phyloP scores from a whole-genome alignment of 2,797 vertebrate genomes.

The Pempheris klunzingeri region DNA sequence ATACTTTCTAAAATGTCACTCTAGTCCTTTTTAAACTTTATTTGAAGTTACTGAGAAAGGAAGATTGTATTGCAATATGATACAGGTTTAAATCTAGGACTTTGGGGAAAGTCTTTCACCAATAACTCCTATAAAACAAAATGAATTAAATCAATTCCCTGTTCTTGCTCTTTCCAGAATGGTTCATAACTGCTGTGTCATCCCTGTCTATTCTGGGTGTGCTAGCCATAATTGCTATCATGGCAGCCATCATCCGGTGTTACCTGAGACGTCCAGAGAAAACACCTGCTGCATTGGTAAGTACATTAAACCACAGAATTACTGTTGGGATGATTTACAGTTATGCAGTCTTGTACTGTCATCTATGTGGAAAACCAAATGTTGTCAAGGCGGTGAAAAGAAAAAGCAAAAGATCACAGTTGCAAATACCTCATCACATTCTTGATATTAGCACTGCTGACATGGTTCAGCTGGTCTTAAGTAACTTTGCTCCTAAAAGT shows the following conservation, averaged over 20 bases:
- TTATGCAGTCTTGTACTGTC: not conserved
- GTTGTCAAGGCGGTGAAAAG: not conserved
- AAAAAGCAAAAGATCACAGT: not conserved
- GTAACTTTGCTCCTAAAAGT: not conserved
- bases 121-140: not conserved
- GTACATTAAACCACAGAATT: conserved; percentile 30
- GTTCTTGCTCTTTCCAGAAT: conserved; percentile 65
- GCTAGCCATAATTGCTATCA: conserved; percentile 37
- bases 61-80: not conserved
- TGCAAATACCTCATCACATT: not conserved
- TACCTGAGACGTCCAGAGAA: conserved; percentile 78
- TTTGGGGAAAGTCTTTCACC: not conserved
- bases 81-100: not conserved
- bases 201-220: conserved; percentile 53
- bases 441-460: not conserved
- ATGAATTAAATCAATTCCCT: no score
- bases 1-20: not conserved
- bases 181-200: conserved; percentile 53
- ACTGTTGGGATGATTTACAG: not conserved
- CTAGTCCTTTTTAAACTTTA: not conserved
- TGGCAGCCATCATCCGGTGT: conserved; percentile 47
- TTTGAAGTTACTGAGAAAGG: not conserved
- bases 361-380: not conserved
- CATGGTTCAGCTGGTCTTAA: not conserved
- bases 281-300: conserved; percentile 82